Evolutionary conservation across 2,888 invertebrate species (phyloP), one percentile per base, ranked within the genome.

Genomic region (Sphinx pinastri): DNA sequence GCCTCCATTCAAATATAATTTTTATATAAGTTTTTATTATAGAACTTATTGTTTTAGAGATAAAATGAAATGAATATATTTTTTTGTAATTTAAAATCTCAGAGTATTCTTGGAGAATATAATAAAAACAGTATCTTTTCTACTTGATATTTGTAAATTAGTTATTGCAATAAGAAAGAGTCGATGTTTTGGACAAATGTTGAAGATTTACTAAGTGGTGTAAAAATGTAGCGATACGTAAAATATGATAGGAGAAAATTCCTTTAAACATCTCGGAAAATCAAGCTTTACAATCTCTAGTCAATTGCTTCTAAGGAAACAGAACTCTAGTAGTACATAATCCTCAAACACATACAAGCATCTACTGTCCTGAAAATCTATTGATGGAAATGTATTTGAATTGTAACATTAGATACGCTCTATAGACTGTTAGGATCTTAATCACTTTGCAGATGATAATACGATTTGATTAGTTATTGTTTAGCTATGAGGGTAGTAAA

Each of bases 401-500:
- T 25, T 49, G 67, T n/a, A 31, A 49, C 58, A 38, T 54, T 58
- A 67, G 70, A 55, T 57, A 49, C 25, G 70, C 70, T 16, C 31
- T 59, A 12, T 58, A 51, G 45, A 58, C 49, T 57, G 70, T 67
- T 68, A 68, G 38, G 38, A 63, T 63, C 68, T 71, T 68, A 66
- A 71, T 68, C 71, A 57, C 52, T 71, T 66, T 68, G 57, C 49
- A 51, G 58, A 57, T 77, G 81, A 81, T 84, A 82, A 84, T 82
- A 84, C 77, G 80, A 84, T 84, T 84, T 84, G 85, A 84, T 86
- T 82, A 81, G 78, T 75, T 77, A 83, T 84, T 84, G 82, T 84
- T 77, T 81, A 71, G 80, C 76, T 75, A 74, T 75, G 75, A 75
- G 77, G 78, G 77, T 72, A 71, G 71, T 75, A 76, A 74, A 76